Evolutionary conservation across 2,888 invertebrate genomes (phyloP).

Genomic region (Criorhina ranunculi): DNA sequence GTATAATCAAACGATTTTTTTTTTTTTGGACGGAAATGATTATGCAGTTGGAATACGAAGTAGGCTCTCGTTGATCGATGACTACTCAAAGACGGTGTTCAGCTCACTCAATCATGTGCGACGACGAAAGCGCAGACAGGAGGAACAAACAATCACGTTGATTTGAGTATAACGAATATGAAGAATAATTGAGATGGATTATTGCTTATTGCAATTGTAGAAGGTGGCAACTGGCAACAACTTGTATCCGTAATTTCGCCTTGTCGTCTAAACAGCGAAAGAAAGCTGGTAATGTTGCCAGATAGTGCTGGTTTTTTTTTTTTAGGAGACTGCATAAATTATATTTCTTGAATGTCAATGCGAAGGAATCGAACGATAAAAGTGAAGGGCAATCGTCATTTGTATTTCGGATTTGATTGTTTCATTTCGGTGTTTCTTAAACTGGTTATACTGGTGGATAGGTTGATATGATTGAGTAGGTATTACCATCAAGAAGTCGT

Average conservation of each 20-base stretch:
- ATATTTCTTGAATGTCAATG: slow-evolving; percentile 8
- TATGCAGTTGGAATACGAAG: slow-evolving; percentile 58
- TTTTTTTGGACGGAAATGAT: slow-evolving; percentile 42
- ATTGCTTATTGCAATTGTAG: not conserved
- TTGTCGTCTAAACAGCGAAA: slow-evolving; percentile 44
- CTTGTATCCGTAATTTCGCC: slow-evolving; percentile 45
- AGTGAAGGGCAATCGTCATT: slow-evolving; percentile 23
- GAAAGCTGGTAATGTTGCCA: slow-evolving; percentile 51
- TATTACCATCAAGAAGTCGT: not conserved
- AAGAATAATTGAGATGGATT: slow-evolving; percentile 25
- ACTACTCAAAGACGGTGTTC: not conserved
- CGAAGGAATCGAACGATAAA: not conserved
- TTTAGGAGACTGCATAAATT: not conserved
- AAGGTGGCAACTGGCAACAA: not conserved
- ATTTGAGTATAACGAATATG: not conserved
- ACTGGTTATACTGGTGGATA: slow-evolving; percentile 22
- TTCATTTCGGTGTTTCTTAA: not conserved
- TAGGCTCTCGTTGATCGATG: slow-evolving; percentile 2
- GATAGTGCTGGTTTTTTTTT: not conserved
- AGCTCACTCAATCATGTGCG: slow-evolving; percentile 8
- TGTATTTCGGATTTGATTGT: not conserved
- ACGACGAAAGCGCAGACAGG: not conserved
- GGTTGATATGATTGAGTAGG: not conserved
- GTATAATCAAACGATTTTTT: slow-evolving; percentile 8
- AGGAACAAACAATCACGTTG: slow-evolving; percentile 10